A percentile compares a stretch with the other conserved stretches of the same genome.
Evolutionary conservation across 1,140 invertebrate genomes (phyloP).

Genomic region (Halotydeus destructor): DNA sequence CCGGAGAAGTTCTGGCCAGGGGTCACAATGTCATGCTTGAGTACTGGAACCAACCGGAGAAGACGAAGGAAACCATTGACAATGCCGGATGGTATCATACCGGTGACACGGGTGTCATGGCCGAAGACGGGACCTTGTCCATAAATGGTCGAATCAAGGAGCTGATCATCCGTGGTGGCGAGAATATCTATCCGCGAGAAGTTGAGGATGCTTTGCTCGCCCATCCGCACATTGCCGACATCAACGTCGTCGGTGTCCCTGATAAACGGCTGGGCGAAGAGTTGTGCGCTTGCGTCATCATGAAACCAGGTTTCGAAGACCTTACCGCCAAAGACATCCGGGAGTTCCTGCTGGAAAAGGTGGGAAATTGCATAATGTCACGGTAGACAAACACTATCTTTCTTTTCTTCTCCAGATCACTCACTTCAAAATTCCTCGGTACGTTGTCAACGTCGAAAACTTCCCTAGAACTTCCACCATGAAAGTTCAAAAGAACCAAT

Average conservation of each 20-base stretch:
- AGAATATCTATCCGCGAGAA: slow-evolving; percentile 17
- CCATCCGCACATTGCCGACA: slow-evolving; percentile 36
- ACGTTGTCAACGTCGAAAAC: slow-evolving; percentile 41
- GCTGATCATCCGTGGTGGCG: slow-evolving; percentile 16
- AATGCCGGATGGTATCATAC: slow-evolving; percentile 21
- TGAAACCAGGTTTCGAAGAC: slow-evolving; percentile 25
- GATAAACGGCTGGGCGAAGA: slow-evolving; percentile 62
- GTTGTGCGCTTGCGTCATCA: slow-evolving; percentile 48
- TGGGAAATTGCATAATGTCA: slow-evolving; percentile 19
- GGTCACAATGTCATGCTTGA: slow-evolving; percentile 58
- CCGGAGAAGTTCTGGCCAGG: slow-evolving; percentile 59
- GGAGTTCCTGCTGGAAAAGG: slow-evolving; percentile 46
- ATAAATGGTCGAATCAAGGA: slow-evolving; percentile 46
- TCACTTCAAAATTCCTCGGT: slow-evolving; percentile 57
- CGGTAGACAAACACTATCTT: not conserved
- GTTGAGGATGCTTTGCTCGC: slow-evolving; percentile 24
- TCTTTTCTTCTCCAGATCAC: slow-evolving; percentile 34
- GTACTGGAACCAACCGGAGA: slow-evolving; percentile 62
- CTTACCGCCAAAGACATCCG: slow-evolving; percentile 37
- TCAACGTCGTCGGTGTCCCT: slow-evolving; percentile 46
- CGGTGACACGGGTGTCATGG: slow-evolving; percentile 24
- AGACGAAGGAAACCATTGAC: slow-evolving; percentile 47
- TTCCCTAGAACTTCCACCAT: slow-evolving; percentile 64
- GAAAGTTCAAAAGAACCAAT: slow-evolving; percentile 45
- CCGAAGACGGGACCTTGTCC: slow-evolving; percentile 47